Evolutionary conservation across 2,113 vertebrate genomes (phyloP).

Genomic region (Rissa tridactyla): DNA sequence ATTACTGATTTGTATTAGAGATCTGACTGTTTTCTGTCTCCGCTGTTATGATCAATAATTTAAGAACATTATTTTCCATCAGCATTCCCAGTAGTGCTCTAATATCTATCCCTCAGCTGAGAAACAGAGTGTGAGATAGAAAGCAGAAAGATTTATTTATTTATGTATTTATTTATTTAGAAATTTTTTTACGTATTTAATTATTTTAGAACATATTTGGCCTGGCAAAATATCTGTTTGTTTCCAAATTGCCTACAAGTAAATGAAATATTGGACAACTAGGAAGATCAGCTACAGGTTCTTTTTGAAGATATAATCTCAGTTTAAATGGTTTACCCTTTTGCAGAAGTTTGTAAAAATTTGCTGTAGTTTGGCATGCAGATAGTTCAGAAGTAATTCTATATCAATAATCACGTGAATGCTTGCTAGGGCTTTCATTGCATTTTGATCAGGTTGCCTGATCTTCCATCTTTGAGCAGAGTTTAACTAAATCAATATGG

Average conservation of each 20-base stretch:
- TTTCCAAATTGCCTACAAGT: neutral
- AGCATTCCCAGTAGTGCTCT: neutral
- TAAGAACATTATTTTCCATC: neutral
- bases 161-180: neutral
- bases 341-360: neutral
- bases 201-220: neutral
- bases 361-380: neutral
- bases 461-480: neutral
- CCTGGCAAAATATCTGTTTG: accelerated
- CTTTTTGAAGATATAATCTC: neutral
- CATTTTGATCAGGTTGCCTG: neutral
- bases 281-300: neutral
- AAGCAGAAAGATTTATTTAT: neutral
- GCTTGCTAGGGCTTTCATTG: neutral
- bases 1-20: neutral
- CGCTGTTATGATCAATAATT: neutral
- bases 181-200: neutral
- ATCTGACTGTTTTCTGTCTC: neutral
- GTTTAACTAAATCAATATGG: neutral
- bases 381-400: neutral
- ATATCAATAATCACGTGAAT: neutral
- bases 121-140: neutral
- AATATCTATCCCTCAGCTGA: neutral
- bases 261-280: neutral
- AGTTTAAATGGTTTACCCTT: neutral